Evolutionary conservation across 37 sponge, comb jelly and placozoan genomes (phyloP), one percentile per base, ranked within the genome.

Genomic region (Bolinopsis microptera): DNA sequence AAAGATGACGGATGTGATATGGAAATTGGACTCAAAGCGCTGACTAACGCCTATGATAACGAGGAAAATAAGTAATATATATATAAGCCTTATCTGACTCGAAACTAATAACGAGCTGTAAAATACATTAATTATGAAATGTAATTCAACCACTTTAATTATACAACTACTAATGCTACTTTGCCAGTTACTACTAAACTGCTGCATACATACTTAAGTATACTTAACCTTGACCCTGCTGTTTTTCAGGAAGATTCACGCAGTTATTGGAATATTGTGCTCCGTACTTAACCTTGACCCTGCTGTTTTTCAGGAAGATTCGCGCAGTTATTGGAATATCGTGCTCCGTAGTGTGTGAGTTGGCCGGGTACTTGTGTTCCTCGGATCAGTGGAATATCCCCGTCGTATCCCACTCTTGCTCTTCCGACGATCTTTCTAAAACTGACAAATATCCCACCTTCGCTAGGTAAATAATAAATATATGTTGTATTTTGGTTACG

Each of bases 301-400:
- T n/a, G n/a, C n/a, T n/a, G n/a, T n/a, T n/a, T n/a, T 33, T 33
- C 38, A 80, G 82, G 37, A 80, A 80, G 82, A 80, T 80, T 32
- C 2, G 2, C 36, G 82, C 82, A 2, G 38, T 80, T 34, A 80
- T 80, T 32, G 82, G 82, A 5, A 80, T 80, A 34, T 80, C 82
- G 5, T 80, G 82, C 32, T 80, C 82, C 9, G 82, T 80, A 22
- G 82, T 80, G 37, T 80, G 82, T 80, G 82, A 80, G 36, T 80
- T 80, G 38, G 82, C 82, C 2, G 82, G 82, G 37, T 80, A 80
- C 37, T 37, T 80, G 22, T 80, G 82, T 80, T 34, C 82, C 32
- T 32, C 21, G 16, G 82, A 80, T 31, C 82, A 80, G 82, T 80
- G 82, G 82, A 80, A 80, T 22, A 80, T 80, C 8, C 82, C 82